Evolutionary conservation across 2,113 vertebrate species (phyloP).

Genomic region (Neodontobutis hainanensis): DNA sequence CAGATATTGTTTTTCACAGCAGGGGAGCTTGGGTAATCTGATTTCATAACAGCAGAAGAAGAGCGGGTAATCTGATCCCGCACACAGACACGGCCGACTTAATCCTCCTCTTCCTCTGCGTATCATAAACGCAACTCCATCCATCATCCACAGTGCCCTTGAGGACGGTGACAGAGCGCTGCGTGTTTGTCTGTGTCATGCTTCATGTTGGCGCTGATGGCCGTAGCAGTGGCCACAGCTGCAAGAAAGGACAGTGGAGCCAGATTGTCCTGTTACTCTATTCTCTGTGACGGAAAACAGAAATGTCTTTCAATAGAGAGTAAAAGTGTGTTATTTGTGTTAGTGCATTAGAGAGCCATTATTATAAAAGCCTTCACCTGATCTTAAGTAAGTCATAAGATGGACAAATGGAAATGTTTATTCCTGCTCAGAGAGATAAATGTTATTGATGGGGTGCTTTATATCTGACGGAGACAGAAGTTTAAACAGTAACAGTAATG

Average conservation of each 20-base stretch:
- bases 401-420: conserved; percentile 1
- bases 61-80: conserved; percentile 70
- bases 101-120: conserved; percentile 63
- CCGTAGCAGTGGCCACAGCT: too few species aligned
- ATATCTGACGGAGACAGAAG: not conserved
- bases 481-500: not conserved
- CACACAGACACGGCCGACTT: conserved; percentile 50
- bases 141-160: conserved; percentile 42
- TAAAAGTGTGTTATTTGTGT: not conserved
- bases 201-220: conserved; percentile 3
- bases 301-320: not conserved
- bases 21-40: conserved; percentile 63
- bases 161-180: conserved; percentile 45
- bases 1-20: conserved; percentile 58
- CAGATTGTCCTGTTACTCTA: not conserved
- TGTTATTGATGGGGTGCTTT: not conserved
- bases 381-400: conserved; percentile 10
- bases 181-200: conserved; percentile 8
- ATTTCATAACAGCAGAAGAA: conserved; percentile 76
- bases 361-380: conserved; percentile 1
- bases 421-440: not conserved
- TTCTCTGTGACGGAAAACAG: not conserved
- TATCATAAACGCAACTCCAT: conserved; percentile 51
- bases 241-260: not conserved
- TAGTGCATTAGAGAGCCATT: not conserved